These are phyloP conservation scores for Acrossocheilus wenchowensis DNA, from an alignment of 2,797 vertebrate genomes.

Conservation along the genomic window DNA sequence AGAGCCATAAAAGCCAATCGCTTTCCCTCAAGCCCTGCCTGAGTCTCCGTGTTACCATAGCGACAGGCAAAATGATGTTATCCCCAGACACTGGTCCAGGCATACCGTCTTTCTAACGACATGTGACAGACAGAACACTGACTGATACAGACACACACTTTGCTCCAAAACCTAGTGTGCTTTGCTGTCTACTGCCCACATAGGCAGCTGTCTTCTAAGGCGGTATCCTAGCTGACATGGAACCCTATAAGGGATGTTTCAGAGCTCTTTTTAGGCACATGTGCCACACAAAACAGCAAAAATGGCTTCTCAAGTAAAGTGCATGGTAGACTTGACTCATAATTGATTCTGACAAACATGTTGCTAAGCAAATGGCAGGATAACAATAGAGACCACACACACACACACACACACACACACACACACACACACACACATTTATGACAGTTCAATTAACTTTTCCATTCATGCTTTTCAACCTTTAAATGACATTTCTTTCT, in stretches of 20 bases:
- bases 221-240: not conserved
- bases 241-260: not conserved
- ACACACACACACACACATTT: not conserved
- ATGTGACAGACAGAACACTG: slow-evolving; percentile 3
- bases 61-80: slow-evolving; percentile 29
- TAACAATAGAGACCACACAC: not conserved
- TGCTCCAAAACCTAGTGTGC: not conserved
- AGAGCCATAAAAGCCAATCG: slow-evolving; percentile 25
- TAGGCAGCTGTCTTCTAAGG: slow-evolving; percentile 2
- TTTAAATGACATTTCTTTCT: not conserved
- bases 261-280: not conserved
- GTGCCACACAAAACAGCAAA: not conserved
- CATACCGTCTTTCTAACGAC: slow-evolving; percentile 12
- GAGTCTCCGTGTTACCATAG: slow-evolving; percentile 28
- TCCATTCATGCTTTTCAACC: not conserved
- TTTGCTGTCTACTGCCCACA: not conserved
- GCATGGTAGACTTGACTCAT: not conserved
- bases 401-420: not conserved
- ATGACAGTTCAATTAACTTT: not conserved
- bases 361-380: not conserved
- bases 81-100: slow-evolving; percentile 7
- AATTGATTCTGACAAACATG: not conserved
- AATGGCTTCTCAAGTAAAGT: not conserved
- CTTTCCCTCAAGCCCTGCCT: slow-evolving; percentile 22
- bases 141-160: not conserved